These are phyloP conservation scores for Ophthalmolycus amberensis DNA, from an alignment of 2,113 vertebrate species.

Conservation along the genomic window DNA sequence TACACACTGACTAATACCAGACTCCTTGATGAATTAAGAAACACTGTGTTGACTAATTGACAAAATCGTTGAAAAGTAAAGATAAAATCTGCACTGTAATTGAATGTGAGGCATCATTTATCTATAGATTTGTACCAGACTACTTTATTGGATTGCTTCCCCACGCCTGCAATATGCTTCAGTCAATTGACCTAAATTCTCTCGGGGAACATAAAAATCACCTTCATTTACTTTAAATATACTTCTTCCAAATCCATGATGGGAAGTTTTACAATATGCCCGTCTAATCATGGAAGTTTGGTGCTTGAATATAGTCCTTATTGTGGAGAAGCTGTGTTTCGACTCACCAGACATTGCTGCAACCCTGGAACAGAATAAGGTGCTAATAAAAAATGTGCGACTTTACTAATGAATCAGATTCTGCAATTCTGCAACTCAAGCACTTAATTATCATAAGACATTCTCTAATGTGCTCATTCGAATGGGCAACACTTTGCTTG, in stretches of 20 bases:
- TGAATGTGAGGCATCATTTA: constrained; percentile 84
- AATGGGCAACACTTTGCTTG: constrained; percentile 80
- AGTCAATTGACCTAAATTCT: constrained; percentile 74
- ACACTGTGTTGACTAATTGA: constrained; percentile 79
- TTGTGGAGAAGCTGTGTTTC: constrained; percentile 55
- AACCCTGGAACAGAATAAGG: constrained; percentile 77
- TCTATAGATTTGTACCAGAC: constrained; percentile 80
- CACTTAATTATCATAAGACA: constrained; percentile 85
- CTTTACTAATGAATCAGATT: constrained; percentile 84
- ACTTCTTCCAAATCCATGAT: constrained; percentile 57
- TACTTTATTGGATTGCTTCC: constrained; percentile 81
- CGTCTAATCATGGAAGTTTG: constrained; percentile 54
- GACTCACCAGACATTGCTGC: constrained; percentile 60
- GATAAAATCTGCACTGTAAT: constrained; percentile 81
- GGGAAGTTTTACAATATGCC: constrained; percentile 51
- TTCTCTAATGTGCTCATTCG: constrained; percentile 81
- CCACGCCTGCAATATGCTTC: constrained; percentile 76
- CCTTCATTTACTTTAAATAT: constrained; percentile 71
- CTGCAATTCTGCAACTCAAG: constrained; percentile 82
- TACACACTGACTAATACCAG: constrained; percentile 57
- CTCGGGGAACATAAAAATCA: constrained; percentile 67
- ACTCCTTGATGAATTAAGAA: constrained; percentile 74
- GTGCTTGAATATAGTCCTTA: constrained; percentile 46
- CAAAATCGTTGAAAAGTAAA: constrained; percentile 77
- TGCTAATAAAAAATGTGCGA: constrained; percentile 84